phyloP scores from a whole-genome alignment of 2,113 vertebrate genomes.

The Gasterosteus aculeatus region DNA sequence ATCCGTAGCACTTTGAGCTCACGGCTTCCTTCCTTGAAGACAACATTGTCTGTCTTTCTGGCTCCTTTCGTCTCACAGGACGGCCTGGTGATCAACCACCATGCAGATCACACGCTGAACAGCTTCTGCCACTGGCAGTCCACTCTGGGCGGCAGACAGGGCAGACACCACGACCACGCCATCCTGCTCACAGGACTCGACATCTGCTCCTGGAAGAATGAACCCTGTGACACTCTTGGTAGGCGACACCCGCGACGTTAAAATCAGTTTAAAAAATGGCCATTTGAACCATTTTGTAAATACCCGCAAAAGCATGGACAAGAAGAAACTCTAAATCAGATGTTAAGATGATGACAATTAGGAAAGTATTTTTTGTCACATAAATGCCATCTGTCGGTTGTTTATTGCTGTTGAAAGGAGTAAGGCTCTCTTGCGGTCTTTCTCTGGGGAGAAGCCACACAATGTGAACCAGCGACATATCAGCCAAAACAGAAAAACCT shows the following conservation, averaged over 20 bases:
- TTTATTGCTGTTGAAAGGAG: conserved; percentile 10
- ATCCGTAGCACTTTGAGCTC: background rate
- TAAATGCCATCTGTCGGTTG: conserved; percentile 4
- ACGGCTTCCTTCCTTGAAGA: conserved; percentile 3
- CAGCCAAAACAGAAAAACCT: conserved; percentile 35
- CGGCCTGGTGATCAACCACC: conserved; percentile 89
- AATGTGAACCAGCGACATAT: conserved; percentile 22
- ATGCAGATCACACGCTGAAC: conserved; percentile 91
- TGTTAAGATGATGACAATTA: background rate
- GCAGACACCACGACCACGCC: conserved; percentile 89
- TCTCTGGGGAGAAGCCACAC: conserved; percentile 54
- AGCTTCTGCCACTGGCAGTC: conserved; percentile 96
- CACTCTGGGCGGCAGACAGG: conserved; percentile 83
- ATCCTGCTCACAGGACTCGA: conserved; percentile 91
- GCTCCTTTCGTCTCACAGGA: conserved; percentile 74
- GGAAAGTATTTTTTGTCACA: background rate
- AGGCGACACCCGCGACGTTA: conserved; percentile 13
- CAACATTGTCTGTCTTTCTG: background rate
- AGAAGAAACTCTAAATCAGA: background rate
- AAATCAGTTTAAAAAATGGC: background rate
- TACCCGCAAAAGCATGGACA: background rate
- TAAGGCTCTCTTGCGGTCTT: background rate
- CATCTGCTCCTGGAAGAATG: conserved; percentile 95
- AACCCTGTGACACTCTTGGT: conserved; percentile 92
- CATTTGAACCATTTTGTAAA: background rate